These are phyloP conservation scores for Solen grandis DNA, from an alignment of 1,140 invertebrate genomes.

Conservation along the genomic window DNA sequence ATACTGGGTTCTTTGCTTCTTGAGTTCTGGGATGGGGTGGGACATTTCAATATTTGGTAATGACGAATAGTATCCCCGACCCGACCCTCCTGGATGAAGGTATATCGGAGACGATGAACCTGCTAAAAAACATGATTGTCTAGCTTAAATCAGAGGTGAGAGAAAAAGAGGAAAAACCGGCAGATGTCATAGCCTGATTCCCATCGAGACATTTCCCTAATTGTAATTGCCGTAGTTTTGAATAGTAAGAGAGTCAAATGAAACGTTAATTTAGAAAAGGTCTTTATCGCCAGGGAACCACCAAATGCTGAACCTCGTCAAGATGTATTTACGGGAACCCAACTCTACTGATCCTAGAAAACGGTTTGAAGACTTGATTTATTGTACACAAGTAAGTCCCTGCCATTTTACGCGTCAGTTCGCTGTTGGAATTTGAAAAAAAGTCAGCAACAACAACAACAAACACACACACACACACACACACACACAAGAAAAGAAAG, in stretches of 20 bases:
- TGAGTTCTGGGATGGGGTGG: too few species aligned
- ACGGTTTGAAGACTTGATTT: conserved; percentile 31
- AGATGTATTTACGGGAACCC: conserved; percentile 21
- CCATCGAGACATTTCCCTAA: background rate
- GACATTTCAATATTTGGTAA: too few species aligned
- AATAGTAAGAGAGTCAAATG: background rate
- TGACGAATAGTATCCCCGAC: too few species aligned
- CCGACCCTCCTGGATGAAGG: too few species aligned
- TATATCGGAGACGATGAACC: background rate
- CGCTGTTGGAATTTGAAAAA: too few species aligned
- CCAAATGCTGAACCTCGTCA: conserved; percentile 20
- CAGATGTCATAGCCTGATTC: background rate
- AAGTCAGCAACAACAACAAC: too few species aligned
- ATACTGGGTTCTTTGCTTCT: too few species aligned
- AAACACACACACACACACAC: too few species aligned
- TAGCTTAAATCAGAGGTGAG: background rate
- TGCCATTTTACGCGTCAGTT: background rate
- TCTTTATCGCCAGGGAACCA: conserved; percentile 20
- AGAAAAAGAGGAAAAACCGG: background rate
- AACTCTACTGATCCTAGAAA: background rate
- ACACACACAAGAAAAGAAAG: too few species aligned
- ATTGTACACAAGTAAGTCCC: conserved; percentile 35
- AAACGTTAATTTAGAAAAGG: background rate
- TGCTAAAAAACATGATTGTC: background rate
- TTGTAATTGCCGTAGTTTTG: background rate